Base-by-base conservation (phyloP, 2,113 vertebrate genomes). In the Promerops cafer region DNA sequence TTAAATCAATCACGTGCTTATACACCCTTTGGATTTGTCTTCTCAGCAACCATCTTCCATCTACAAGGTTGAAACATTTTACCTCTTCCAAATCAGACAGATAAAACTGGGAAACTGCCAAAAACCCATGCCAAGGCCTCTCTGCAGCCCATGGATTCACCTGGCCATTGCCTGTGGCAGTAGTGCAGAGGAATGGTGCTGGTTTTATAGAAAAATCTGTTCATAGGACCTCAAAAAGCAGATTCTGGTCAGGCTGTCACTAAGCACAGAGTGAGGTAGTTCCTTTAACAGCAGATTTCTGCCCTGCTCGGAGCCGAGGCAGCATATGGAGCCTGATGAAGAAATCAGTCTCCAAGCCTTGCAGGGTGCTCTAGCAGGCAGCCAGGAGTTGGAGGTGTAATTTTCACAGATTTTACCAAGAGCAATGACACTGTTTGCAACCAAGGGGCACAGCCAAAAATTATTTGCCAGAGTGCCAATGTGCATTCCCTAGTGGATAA, bases 401-500 rank as follows among this genome's bases (percentile, higher is more conserved):
- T 90, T 94, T 90, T 90, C 94, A 80, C 90, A 96, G 87, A 82
- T 95, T 96, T 96, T 94, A 94, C 94, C 83, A 95, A 94, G 89
- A 97, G 92, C 97, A 96, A 82, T 94, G 95, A 89, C 71, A 86
- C 54, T 89, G 60, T 94, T 95, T 94, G 94, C 94, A 96, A 81
- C 57, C 56, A 82, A 83, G 49, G 8, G 56, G n/a, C 69, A 77
- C 69, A 78, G 96, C 96, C 94, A 97, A 93, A 90, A 83, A 68
- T 70, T 90, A 78, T 79, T 94, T 97, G 76, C 96, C 9, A 2
- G 79, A 66, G 68, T 93, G 95, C 96, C 96, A 96, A 30, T 19
- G 28, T 2, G 2, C 2, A 8, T 83, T 95, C 97, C 97, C 95
- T 56, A 47, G 96, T 53, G 94, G 84, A 50, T 89, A 95, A 95